A percentile compares a stretch with the other conserved stretches of the same genome.
phyloP scores from a whole-genome alignment of 2,113 vertebrate species.

The Dunckerocampus dactyliophorus region DNA sequence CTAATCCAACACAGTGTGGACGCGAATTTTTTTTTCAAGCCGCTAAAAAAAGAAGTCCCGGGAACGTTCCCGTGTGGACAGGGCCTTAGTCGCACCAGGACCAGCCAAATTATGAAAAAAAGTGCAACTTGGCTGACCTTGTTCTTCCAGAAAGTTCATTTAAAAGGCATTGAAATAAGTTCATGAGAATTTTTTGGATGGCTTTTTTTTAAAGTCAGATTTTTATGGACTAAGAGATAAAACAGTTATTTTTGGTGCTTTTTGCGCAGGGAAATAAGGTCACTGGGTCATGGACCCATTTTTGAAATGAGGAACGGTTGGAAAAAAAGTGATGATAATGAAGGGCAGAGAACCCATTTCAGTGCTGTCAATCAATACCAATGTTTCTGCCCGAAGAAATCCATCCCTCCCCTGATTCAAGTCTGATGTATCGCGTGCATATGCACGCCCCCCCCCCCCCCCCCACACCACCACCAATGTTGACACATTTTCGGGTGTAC shows the following conservation, averaged over 20 bases:
- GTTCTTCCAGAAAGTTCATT: too few relatives aligned
- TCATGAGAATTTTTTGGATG: too few relatives aligned
- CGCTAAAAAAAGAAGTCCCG: too few relatives aligned
- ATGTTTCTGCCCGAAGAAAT: conserved; percentile 54
- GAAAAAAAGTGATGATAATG: conserved; percentile 73
- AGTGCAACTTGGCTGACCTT: too few relatives aligned
- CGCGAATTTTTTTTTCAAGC: too few relatives aligned
- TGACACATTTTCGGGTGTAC: conserved; percentile 11
- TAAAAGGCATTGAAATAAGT: too few relatives aligned
- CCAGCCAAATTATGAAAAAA: too few relatives aligned
- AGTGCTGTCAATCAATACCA: conserved; percentile 73
- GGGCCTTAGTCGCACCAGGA: too few relatives aligned
- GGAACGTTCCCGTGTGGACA: too few relatives aligned
- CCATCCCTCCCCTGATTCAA: conserved; percentile 13
- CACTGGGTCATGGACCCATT: conserved; percentile 73
- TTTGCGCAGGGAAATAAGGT: conserved; percentile 63
- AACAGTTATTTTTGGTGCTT: conserved; percentile 46
- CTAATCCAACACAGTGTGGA: too few relatives aligned
- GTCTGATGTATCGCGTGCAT: not conserved
- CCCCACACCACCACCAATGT: not conserved
- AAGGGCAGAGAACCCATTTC: conserved; percentile 72
- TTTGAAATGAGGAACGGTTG: conserved; percentile 75
- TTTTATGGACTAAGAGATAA: not conserved
- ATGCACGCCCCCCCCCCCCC: not conserved
- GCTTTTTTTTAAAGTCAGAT: too few relatives aligned